phyloP scores from a whole-genome alignment of 2,888 invertebrate species.

The Dynastes hyllus region DNA sequence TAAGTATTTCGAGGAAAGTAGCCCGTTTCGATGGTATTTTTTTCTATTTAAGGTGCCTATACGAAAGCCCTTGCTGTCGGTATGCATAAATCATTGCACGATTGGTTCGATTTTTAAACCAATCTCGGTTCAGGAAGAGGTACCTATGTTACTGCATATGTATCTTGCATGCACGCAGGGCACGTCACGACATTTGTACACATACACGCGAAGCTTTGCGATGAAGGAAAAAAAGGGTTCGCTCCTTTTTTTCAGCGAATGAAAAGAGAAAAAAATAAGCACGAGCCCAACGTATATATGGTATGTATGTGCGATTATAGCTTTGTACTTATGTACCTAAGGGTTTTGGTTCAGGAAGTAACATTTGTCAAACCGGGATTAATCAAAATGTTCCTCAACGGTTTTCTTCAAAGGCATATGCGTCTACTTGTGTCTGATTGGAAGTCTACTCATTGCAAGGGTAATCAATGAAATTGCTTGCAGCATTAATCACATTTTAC shows the following conservation, averaged over 20 bases:
- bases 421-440: neutral
- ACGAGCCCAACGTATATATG: slow-evolving; percentile 15
- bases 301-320: slow-evolving; percentile 17
- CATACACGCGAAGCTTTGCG: slow-evolving; percentile 44
- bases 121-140: slow-evolving; percentile 49
- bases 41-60: neutral
- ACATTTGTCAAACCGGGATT: slow-evolving; percentile 21
- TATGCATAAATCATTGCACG: slow-evolving; percentile 42
- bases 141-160: neutral
- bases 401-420: neutral
- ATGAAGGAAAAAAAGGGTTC: slow-evolving; percentile 40
- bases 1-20: slow-evolving; percentile 6
- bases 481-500: too few species aligned
- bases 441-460: too few species aligned
- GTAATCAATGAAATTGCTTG: too few species aligned
- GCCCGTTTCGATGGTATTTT: slow-evolving; percentile 10
- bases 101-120: slow-evolving; percentile 47
- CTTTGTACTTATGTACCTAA: neutral
- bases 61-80: slow-evolving; percentile 4
- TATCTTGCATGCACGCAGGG: neutral
- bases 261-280: slow-evolving; percentile 20
- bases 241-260: slow-evolving; percentile 7
- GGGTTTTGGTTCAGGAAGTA: neutral
- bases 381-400: neutral
- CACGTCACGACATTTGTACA: slow-evolving; percentile 41